Conservation (phyloP, 2,888 invertebrate species). For the Amaurobius ferox region DNA sequence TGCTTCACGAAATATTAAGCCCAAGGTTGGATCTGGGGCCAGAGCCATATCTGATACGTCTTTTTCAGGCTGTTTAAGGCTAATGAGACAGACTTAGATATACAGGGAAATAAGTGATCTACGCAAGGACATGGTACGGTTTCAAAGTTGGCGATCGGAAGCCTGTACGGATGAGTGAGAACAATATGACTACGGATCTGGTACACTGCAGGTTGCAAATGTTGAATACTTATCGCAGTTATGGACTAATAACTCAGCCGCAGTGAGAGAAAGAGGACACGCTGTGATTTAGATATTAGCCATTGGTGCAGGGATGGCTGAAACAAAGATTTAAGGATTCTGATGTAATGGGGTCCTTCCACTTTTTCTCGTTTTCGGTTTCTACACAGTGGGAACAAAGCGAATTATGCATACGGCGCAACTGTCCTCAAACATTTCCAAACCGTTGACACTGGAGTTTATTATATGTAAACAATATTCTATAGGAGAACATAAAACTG, state of each 20-base stretch:
- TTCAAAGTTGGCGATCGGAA: conserved; percentile 59
- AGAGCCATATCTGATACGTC: conserved; percentile 26
- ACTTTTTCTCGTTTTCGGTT: conserved; percentile 11
- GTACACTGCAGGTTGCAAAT: conserved; percentile 10
- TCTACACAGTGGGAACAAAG: conserved; percentile 9
- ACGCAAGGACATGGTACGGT: conserved; percentile 61
- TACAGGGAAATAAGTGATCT: conserved; percentile 55
- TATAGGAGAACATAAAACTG: too few relatives aligned
- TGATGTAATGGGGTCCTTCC: conserved; percentile 6
- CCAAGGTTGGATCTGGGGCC: conserved; percentile 50
- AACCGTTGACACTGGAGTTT: too few relatives aligned
- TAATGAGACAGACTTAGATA: conserved; percentile 59
- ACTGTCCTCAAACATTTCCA: neutral
- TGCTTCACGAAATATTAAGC: conserved; percentile 60
- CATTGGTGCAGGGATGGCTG: neutral
- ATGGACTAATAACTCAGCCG: conserved; percentile 6
- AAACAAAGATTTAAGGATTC: conserved; percentile 6
- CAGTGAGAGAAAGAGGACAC: conserved; percentile 11
- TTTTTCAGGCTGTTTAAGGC: conserved; percentile 6
- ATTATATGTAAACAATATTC: too few relatives aligned
- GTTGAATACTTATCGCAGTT: conserved; percentile 10
- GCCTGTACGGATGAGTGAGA: conserved; percentile 65
- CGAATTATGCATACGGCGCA: neutral
- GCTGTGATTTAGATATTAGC: conserved; percentile 8
- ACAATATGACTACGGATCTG: conserved; percentile 48